Conservation (phyloP, 2,797 vertebrate species). For the Pachyuromys duprasi region DNA sequence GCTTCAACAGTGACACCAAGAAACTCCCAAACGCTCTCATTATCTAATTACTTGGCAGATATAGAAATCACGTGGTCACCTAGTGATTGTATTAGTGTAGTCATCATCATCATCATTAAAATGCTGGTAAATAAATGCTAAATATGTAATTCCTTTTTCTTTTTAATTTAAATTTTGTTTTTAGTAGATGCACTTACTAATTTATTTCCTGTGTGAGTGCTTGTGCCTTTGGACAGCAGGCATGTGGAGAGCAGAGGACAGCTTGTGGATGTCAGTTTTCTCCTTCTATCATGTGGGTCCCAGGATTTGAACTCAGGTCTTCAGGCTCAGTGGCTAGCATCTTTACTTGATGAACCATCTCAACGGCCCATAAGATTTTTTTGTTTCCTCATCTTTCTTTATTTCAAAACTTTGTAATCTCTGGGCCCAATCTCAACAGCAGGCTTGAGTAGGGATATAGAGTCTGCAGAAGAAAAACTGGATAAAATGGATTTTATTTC, state of each 20-base stretch:
- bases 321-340: neutral
- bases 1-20: neutral
- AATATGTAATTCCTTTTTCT: neutral
- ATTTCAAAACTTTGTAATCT: slow-evolving; percentile 27
- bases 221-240: neutral
- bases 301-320: neutral
- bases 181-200: neutral
- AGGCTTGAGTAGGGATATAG: neutral
- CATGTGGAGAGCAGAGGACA: no score
- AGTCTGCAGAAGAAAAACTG: neutral
- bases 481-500: neutral
- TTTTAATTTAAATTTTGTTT: neutral
- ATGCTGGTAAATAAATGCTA: slow-evolving; percentile 11
- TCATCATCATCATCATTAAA: neutral
- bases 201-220: neutral
- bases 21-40: neutral
- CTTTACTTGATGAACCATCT: neutral
- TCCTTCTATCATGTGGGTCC: no score
- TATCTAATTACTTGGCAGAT: neutral
- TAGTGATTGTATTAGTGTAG: neutral
- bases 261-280: neutral
- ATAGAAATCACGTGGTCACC: neutral
- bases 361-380: neutral
- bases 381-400: neutral
- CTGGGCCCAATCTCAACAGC: neutral